Evolutionary conservation across 2,888 invertebrate genomes (phyloP), one percentile per base, ranked within the genome.

Genomic region (Prosopocoilus inquinatus): DNA sequence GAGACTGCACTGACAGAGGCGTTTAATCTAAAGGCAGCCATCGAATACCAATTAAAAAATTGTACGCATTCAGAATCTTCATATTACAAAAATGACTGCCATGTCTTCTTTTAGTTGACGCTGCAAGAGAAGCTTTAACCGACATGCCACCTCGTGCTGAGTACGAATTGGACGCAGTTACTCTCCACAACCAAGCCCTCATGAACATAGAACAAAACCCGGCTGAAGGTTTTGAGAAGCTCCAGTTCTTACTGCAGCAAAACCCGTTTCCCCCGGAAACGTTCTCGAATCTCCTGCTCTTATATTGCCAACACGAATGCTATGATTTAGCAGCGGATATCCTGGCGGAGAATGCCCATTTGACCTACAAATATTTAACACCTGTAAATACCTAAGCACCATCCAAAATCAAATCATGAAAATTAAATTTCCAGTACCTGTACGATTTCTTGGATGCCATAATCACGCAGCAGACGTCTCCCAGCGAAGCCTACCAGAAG

Each of bases 311-410:
- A 75, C 95, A 96, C 76, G 97, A 97, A 78, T 95, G 96, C 74
- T 97, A 91, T 72, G 98, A 99, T 75, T 80, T 98, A 57, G 98
- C 98, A 8, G 99, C 99, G 0, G 99, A 99, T 79, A 92, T 99
- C 35, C 77, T 99, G 59, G 98, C 98, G 4, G 98, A 98, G 78
- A 96, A 98, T 78, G 92, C 95, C 4, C 94, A 97, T 72, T 85
- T 97, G 52, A 97, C 96, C 0, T 96, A 94, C 72, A 96, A 96
- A 77, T 96, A 93, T 75, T 79, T 98, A 50, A 91, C 94, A 5
- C 91, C 93, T 58, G 90, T 90, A 79, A 79, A 81, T 76, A 57
- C 33, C 28, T 45, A 12, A 9, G 12, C 33, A 15, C 34, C 8
- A 1, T 12, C 12, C 36, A 36, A 36, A 3, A 36, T 36, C 9